phyloP scores from a whole-genome alignment of 2,113 vertebrate species.

The Callospermophilus lateralis region DNA sequence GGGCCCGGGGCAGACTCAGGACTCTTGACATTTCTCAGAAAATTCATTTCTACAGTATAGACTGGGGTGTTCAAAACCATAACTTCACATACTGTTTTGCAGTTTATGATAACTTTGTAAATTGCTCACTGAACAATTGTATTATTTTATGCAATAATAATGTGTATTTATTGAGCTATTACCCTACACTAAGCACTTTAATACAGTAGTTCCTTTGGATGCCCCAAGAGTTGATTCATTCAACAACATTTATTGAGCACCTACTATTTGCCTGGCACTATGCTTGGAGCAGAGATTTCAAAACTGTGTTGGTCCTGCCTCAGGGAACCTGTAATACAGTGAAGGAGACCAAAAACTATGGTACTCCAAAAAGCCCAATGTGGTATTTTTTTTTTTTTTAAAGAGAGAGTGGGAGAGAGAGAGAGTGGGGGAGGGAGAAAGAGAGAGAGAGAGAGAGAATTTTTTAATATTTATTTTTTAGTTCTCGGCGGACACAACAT shows the following conservation, averaged over 20 bases:
- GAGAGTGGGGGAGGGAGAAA: no score
- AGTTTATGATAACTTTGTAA: background rate
- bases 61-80: background rate
- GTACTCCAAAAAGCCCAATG: background rate
- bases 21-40: background rate
- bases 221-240: background rate
- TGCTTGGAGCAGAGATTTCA: background rate
- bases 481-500: no score
- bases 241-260: slow-evolving; percentile 8
- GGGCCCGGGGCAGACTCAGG: no score
- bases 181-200: background rate
- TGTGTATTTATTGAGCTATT: slow-evolving; percentile 39
- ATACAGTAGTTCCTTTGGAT: background rate
- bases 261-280: background rate
- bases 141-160: background rate
- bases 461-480: no score
- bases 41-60: background rate
- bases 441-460: no score
- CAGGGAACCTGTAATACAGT: background rate
- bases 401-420: no score
- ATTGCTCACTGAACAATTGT: slow-evolving; percentile 28
- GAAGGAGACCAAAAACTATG: background rate
- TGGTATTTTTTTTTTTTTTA: accelerated
- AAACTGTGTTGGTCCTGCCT: background rate
- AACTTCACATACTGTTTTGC: background rate